These are phyloP conservation scores for Sipha flava DNA, from an alignment of 1,140 invertebrate species.

Conservation along the genomic window DNA sequence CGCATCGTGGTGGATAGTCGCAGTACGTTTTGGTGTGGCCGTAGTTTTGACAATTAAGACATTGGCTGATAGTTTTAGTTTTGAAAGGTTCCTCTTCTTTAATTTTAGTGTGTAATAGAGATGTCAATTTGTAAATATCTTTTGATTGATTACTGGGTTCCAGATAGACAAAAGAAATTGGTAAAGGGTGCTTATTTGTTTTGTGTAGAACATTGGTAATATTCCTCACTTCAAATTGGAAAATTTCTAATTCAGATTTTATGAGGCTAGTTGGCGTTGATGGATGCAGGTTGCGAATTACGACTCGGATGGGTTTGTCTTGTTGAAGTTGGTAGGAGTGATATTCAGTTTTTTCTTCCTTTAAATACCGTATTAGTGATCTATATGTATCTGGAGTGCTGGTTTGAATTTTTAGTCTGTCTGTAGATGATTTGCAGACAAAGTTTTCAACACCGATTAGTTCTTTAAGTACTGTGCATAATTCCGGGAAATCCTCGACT, in stretches of 20 bases:
- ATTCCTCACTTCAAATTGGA: background rate
- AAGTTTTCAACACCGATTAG: background rate
- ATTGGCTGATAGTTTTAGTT: constrained; percentile 38
- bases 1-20: background rate
- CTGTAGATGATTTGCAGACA: background rate
- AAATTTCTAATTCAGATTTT: background rate
- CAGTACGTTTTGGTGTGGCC: too few species aligned
- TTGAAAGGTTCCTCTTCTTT: constrained; percentile 40
- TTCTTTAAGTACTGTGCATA: background rate
- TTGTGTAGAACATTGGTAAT: too few species aligned
- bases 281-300: constrained; percentile 40
- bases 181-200: background rate
- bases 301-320: constrained; percentile 40
- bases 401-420: background rate
- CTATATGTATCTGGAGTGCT: background rate
- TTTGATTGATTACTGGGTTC: background rate
- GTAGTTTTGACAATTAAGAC: too few species aligned
- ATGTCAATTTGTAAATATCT: background rate
- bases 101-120: too few species aligned
- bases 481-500: background rate
- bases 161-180: background rate
- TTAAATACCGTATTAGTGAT: background rate
- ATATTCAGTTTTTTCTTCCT: background rate
- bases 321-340: constrained; percentile 42
- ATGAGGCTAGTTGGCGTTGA: constrained; percentile 33